Percentiles rank a stretch among this genome's conserved stretches.
These are phyloP conservation scores for Graptemys geographica DNA, from an alignment of 2,797 vertebrate species.

Conservation along the genomic window DNA sequence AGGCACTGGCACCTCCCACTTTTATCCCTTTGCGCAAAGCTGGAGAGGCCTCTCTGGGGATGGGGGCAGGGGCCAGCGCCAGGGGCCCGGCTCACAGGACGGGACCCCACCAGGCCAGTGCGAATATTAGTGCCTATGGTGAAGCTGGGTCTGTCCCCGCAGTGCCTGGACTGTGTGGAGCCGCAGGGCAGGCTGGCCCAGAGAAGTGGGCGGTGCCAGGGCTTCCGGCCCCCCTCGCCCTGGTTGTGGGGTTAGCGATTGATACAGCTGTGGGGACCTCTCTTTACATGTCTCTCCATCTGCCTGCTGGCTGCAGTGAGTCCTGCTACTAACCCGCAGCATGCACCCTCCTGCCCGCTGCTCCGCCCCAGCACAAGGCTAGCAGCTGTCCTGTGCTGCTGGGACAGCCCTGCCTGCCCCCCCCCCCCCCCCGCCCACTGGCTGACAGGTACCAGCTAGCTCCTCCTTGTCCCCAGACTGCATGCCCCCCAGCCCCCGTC, in stretches of 20 bases:
- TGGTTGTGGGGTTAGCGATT: constrained; percentile 77
- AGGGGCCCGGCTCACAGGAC: neutral
- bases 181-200: neutral
- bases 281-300: neutral
- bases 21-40: neutral
- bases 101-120: neutral
- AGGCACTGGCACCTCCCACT: neutral
- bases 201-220: neutral
- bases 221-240: neutral
- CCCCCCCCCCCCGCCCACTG: too few relatives aligned
- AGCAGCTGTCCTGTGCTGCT: neutral
- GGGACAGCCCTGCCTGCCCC: neutral
- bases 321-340: neutral
- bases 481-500: neutral
- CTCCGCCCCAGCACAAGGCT: neutral
- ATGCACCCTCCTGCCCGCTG: neutral
- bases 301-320: neutral
- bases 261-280: constrained; percentile 86
- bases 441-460: constrained; percentile 43
- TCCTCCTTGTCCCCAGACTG: neutral
- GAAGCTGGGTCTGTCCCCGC: neutral
- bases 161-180: neutral
- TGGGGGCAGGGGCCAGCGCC: neutral
- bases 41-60: neutral
- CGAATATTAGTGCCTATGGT: neutral